Percentiles rank a stretch among this genome's conserved stretches.
These are phyloP conservation scores for Plecturocebus donacophilus DNA, from an alignment of 2,113 vertebrate genomes.

Conservation along the genomic window DNA sequence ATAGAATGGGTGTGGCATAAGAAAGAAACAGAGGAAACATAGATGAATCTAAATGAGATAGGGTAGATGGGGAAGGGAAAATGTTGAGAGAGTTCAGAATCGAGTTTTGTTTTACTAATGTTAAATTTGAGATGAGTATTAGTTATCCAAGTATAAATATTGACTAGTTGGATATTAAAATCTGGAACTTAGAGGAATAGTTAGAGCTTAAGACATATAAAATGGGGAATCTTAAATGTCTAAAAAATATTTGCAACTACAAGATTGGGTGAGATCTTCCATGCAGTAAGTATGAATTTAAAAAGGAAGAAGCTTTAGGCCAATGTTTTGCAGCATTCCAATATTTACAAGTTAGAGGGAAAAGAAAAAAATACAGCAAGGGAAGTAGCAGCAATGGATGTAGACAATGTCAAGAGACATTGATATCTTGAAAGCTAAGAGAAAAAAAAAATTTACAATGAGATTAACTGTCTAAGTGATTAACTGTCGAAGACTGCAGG, in stretches of 20 bases:
- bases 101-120: neutral
- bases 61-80: neutral
- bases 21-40: neutral
- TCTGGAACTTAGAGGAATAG: neutral
- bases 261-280: neutral
- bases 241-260: neutral
- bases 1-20: neutral
- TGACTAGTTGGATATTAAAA: neutral
- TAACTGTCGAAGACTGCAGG: fast-evolving
- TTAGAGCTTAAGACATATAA: neutral
- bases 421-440: neutral
- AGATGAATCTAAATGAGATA: neutral
- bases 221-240: neutral
- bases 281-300: neutral
- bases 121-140: neutral
- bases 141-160: neutral
- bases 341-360: neutral
- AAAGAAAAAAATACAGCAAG: neutral
- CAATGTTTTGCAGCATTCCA: neutral
- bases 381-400: neutral
- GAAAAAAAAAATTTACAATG: too few species aligned
- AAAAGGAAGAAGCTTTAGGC: neutral
- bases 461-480: too few species aligned
- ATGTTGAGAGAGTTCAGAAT: neutral
- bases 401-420: neutral